A percentile compares a stretch with the other conserved stretches of the same genome.
Evolutionary conservation across 2,113 vertebrate genomes (phyloP).

Genomic region (Cavia aperea): DNA sequence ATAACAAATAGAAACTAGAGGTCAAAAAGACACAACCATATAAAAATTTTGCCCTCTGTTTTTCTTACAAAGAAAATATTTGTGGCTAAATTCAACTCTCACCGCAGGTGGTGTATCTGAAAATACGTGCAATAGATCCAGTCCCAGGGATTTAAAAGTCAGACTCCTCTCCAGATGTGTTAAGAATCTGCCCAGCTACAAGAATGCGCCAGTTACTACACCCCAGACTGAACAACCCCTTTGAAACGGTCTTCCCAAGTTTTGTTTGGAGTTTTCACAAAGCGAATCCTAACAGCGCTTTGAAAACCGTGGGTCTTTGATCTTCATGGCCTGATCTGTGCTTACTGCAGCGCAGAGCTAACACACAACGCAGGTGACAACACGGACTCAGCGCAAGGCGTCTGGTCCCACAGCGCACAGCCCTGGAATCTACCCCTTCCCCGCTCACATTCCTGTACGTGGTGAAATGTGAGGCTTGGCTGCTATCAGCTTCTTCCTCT

Average conservation of each 20-base stretch:
- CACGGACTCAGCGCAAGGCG: fast-evolving
- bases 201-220: neutral
- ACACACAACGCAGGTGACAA: neutral
- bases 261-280: neutral
- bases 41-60: neutral
- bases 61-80: slow-evolving; percentile 2
- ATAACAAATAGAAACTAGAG: neutral
- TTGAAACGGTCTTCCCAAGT: neutral
- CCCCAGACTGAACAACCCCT: neutral
- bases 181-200: neutral
- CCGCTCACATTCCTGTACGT: too few relatives aligned
- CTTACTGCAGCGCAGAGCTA: fast-evolving
- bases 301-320: neutral
- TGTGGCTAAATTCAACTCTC: neutral
- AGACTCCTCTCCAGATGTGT: neutral
- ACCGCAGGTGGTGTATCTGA: neutral
- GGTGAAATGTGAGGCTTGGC: neutral
- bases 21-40: neutral
- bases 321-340: neutral
- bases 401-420: fast-evolving
- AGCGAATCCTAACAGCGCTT: neutral
- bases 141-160: neutral
- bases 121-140: neutral
- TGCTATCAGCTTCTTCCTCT: neutral
- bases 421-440: neutral